These are phyloP conservation scores for Ardeotis arabs DNA, from an alignment of 2,113 vertebrate species.

Conservation along the genomic window DNA sequence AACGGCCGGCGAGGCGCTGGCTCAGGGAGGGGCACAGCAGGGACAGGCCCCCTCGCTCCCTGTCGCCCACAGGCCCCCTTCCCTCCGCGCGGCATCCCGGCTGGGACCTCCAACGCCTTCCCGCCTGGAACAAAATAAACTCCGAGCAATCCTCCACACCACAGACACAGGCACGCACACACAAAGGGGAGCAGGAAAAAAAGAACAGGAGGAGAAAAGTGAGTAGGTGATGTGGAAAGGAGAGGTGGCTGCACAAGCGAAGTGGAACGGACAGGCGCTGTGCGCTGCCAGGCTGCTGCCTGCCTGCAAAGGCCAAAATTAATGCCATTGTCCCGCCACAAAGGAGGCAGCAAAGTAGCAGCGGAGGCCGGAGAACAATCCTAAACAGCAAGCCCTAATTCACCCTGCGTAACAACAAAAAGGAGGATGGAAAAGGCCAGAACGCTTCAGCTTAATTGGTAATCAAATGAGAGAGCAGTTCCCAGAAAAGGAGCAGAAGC, in stretches of 20 bases:
- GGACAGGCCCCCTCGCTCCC: not conserved
- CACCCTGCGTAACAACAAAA: conserved; percentile 8
- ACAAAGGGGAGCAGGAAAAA: not conserved
- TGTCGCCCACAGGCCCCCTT: not conserved
- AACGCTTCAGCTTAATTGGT: conserved; percentile 17
- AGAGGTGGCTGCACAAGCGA: conserved; percentile 76
- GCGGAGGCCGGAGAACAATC: conserved; percentile 73
- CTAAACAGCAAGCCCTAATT: conserved; percentile 33
- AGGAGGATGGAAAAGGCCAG: conserved; percentile 32
- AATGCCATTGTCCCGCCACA: conserved; percentile 86
- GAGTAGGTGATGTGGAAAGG: conserved; percentile 39
- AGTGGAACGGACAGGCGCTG: conserved; percentile 85
- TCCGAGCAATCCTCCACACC: not conserved
- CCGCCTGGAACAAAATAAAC: not conserved
- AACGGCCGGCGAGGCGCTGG: accelerated
- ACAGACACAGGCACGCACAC: not conserved
- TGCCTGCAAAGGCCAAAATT: conserved; percentile 81
- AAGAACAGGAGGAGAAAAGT: conserved; percentile 34
- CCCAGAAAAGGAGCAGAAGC: not conserved
- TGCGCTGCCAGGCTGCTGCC: conserved; percentile 52
- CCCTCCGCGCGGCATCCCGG: not conserved
- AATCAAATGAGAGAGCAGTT: conserved; percentile 18
- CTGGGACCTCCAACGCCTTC: not conserved
- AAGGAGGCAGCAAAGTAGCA: conserved; percentile 84
- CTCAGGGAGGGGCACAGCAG: not conserved